Percentiles rank a stretch among this genome's conserved stretches.
phyloP scores from a whole-genome alignment of 2,113 vertebrate genomes.

The Otis tarda region DNA sequence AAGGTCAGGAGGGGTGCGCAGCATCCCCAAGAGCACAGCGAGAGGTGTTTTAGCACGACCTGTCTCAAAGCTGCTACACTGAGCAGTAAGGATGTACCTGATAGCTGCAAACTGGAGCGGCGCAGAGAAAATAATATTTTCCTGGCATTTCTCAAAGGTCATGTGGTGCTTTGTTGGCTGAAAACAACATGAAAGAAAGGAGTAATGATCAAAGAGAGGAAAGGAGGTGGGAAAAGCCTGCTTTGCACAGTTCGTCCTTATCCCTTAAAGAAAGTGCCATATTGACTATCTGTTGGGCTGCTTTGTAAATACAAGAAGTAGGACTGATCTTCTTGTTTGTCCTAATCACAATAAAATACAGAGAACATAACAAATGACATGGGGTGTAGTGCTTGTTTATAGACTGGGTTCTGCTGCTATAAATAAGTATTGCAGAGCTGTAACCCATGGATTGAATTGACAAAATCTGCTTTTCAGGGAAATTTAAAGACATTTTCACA shows the following conservation, averaged over 20 bases:
- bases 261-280: neutral
- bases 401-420: neutral
- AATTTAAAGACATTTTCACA: neutral
- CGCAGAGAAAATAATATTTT: conserved; percentile 22
- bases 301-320: conserved; percentile 54
- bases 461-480: neutral
- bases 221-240: neutral
- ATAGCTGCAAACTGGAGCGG: neutral
- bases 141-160: conserved; percentile 59
- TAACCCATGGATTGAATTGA: neutral
- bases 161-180: neutral
- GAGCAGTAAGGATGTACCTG: neutral
- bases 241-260: conserved; percentile 24
- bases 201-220: conserved; percentile 34
- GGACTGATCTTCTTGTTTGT: conserved; percentile 51
- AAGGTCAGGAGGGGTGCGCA: neutral
- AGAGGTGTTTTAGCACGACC: neutral
- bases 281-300: conserved; percentile 8
- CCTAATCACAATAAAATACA: conserved; percentile 60
- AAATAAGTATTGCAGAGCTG: neutral
- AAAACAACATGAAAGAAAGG: neutral
- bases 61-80: neutral
- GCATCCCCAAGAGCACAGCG: neutral
- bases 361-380: conserved; percentile 12
- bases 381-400: neutral